Conservation (phyloP, 1,140 invertebrate genomes). For the Hestina assimilis region DNA sequence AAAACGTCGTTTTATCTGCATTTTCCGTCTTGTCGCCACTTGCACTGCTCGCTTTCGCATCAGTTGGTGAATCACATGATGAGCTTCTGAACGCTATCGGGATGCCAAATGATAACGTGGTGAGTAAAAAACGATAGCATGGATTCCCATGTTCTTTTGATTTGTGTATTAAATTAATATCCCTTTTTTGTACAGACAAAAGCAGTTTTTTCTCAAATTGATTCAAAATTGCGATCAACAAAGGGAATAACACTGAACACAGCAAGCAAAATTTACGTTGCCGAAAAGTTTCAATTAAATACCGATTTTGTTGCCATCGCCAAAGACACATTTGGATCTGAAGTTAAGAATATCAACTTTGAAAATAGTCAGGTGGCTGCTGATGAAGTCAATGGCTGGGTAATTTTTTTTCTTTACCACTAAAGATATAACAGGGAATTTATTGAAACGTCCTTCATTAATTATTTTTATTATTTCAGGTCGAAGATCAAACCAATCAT, state of each 20-base stretch:
- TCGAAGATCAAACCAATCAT: constrained; percentile 83
- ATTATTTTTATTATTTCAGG: constrained; percentile 60
- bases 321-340: constrained; percentile 33
- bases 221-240: constrained; percentile 28
- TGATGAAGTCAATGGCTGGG: constrained; percentile 71
- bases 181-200: constrained; percentile 15
- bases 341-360: constrained; percentile 49
- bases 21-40: constrained; percentile 55
- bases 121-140: constrained; percentile 28
- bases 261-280: constrained; percentile 38
- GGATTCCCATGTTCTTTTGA: background rate
- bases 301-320: constrained; percentile 27
- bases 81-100: constrained; percentile 50
- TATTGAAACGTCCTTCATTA: no score
- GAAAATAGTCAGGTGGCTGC: constrained; percentile 37
- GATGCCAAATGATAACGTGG: constrained; percentile 46
- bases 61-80: constrained; percentile 49
- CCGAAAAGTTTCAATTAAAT: constrained; percentile 32
- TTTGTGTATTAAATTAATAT: background rate
- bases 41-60: constrained; percentile 46
- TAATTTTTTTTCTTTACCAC: no score
- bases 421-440: no score
- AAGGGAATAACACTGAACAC: constrained; percentile 31
- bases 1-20: constrained; percentile 53
- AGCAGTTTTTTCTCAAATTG: constrained; percentile 30